Conservation (phyloP, 2,797 vertebrate genomes). For the Meriones psammophilus region DNA sequence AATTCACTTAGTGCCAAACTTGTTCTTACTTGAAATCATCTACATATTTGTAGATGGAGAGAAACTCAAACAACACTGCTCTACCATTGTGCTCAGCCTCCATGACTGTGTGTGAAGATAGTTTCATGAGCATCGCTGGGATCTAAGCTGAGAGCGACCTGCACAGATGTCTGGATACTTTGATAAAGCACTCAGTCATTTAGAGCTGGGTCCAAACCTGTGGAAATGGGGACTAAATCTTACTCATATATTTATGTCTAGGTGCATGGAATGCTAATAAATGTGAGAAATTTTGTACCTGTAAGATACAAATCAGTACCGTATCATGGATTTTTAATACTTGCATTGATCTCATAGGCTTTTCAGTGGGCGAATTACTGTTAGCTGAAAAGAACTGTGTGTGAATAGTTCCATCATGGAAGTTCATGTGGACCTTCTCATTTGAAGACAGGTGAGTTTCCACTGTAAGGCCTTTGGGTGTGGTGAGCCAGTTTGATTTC, state of each 20-base stretch:
- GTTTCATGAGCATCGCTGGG: neutral
- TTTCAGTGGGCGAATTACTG: neutral
- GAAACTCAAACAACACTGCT: neutral
- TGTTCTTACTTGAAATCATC: neutral
- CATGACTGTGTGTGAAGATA: neutral
- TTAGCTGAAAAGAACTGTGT: neutral
- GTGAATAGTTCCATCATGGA: neutral
- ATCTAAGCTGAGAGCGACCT: neutral
- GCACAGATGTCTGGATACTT: neutral
- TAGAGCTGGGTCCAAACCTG: neutral
- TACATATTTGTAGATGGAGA: neutral
- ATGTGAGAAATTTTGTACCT: neutral
- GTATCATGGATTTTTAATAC: neutral
- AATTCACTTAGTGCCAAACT: neutral
- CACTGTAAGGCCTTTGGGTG: neutral
- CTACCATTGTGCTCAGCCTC: neutral
- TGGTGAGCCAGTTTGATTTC: neutral
- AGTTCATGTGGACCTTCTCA: neutral
- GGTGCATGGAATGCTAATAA: neutral
- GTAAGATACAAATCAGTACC: neutral
- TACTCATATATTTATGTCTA: slow-evolving; percentile 14
- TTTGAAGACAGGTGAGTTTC: neutral
- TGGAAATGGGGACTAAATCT: neutral
- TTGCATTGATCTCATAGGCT: neutral
- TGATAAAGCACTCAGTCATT: neutral